Evolutionary conservation across 2,888 invertebrate genomes (phyloP).

Genomic region (Sphaeridia pumilis): DNA sequence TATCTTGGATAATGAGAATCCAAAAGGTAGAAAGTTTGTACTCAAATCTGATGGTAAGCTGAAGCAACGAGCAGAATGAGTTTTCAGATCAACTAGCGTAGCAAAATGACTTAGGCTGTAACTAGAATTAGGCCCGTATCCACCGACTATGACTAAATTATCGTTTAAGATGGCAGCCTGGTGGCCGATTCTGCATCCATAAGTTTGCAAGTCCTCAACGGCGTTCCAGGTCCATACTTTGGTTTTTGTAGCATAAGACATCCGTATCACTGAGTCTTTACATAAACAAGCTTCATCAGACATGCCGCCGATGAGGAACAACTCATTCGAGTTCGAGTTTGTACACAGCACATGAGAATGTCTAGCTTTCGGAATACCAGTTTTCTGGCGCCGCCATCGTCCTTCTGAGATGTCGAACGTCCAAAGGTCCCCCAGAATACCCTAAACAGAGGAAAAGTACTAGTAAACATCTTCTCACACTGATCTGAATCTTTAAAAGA

Average conservation of each 20-base stretch:
- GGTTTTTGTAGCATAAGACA: conserved; percentile 10
- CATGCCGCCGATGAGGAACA: conserved; percentile 30
- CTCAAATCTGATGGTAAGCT: conserved; percentile 6
- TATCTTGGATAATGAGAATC: conserved; percentile 21
- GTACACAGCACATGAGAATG: conserved; percentile 25
- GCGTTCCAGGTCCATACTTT: conserved; percentile 18
- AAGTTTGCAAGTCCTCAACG: conserved; percentile 15
- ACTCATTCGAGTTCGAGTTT: conserved; percentile 11
- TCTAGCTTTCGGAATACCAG: conserved; percentile 16
- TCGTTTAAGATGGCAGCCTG: conserved; percentile 17
- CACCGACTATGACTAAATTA: conserved; percentile 27
- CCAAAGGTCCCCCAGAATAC: conserved; percentile 27
- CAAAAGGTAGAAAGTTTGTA: conserved; percentile 30
- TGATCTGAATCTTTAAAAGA: too few relatives aligned
- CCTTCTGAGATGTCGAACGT: conserved; percentile 20
- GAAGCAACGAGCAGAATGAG: conserved; percentile 12
- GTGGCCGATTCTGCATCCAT: conserved; percentile 24
- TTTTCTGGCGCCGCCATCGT: conserved; percentile 17
- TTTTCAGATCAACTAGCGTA: conserved; percentile 23
- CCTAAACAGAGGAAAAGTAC: conserved; percentile 11
- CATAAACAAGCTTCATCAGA: conserved; percentile 22
- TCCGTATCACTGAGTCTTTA: conserved; percentile 24
- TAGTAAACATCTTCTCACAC: not conserved
- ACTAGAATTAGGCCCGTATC: conserved; percentile 28
- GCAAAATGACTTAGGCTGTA: conserved; percentile 25